Evolutionary conservation across 2,888 invertebrate species (phyloP).

Genomic region (Sarcophaga rosellei): DNA sequence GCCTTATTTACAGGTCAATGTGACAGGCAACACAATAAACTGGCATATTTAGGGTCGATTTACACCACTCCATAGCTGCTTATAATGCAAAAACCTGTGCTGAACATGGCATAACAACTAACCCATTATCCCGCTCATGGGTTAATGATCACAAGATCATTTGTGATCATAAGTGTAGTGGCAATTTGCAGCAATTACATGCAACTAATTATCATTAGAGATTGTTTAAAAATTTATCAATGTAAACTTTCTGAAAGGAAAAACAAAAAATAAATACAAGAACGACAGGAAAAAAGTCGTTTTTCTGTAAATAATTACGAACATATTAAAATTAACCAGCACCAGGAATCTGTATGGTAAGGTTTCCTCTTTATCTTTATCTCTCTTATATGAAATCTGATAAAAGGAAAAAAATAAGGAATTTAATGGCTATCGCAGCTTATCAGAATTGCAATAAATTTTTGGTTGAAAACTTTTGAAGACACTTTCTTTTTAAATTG

Average conservation of each 20-base stretch:
- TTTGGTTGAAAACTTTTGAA: background rate
- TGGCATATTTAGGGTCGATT: too few species aligned
- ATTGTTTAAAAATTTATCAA: constrained; percentile 54
- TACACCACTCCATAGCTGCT: too few species aligned
- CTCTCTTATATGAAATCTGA: background rate
- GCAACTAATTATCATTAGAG: constrained; percentile 47
- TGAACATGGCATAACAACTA: background rate
- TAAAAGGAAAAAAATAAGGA: background rate
- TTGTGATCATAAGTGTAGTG: constrained; percentile 24
- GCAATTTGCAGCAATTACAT: constrained; percentile 54
- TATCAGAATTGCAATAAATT: background rate
- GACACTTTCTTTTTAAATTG: background rate
- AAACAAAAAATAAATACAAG: background rate
- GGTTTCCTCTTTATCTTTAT: background rate
- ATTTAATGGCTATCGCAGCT: constrained; percentile 1
- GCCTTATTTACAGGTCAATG: too few species aligned
- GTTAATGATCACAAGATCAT: constrained; percentile 15
- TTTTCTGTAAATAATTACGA: background rate
- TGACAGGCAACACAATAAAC: too few species aligned
- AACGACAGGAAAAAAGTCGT: background rate
- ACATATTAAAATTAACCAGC: background rate
- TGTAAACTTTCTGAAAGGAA: constrained; percentile 6
- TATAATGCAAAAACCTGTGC: too few species aligned
- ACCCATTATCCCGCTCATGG: background rate
- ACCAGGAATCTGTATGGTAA: background rate